These are phyloP conservation scores for Drosophila austrosaltans DNA, from an alignment of 2,888 invertebrate genomes.

Conservation along the genomic window DNA sequence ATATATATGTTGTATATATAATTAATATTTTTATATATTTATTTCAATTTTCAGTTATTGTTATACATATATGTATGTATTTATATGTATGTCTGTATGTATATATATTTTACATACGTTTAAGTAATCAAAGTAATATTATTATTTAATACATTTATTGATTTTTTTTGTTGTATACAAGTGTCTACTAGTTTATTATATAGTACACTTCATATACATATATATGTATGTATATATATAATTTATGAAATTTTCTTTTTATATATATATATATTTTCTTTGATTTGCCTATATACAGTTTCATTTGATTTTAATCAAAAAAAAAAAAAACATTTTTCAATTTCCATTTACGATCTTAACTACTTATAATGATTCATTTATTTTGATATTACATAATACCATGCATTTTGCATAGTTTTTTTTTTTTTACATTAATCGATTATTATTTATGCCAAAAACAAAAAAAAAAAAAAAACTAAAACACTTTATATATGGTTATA, in stretches of 20 bases:
- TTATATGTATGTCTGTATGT: slow-evolving; percentile 33
- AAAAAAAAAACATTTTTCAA: no score
- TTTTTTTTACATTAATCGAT: neutral
- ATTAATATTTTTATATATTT: slow-evolving; percentile 47
- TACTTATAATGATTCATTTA: neutral
- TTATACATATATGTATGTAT: slow-evolving; percentile 41
- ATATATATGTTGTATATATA: slow-evolving; percentile 4
- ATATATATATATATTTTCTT: slow-evolving; percentile 27
- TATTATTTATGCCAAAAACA: neutral
- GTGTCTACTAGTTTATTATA: neutral
- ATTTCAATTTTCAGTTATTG: slow-evolving; percentile 6
- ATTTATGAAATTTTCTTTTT: slow-evolving; percentile 17
- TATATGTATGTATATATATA: slow-evolving; percentile 4
- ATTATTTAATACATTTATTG: slow-evolving; percentile 9
- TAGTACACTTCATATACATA: slow-evolving; percentile 5
- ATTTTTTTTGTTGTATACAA: neutral
- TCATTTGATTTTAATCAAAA: neutral
- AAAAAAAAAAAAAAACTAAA: neutral
- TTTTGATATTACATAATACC: neutral
- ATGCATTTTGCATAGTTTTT: neutral
- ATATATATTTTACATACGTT: slow-evolving; percentile 38
- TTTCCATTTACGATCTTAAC: slow-evolving; percentile 6
- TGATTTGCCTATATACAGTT: slow-evolving; percentile 44
- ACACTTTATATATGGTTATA: slow-evolving; percentile 1
- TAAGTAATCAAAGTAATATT: slow-evolving; percentile 6